Evolutionary conservation across 1,140 invertebrate species (phyloP), one percentile per base, ranked within the genome.

Genomic region (Diorhabda elongata): DNA sequence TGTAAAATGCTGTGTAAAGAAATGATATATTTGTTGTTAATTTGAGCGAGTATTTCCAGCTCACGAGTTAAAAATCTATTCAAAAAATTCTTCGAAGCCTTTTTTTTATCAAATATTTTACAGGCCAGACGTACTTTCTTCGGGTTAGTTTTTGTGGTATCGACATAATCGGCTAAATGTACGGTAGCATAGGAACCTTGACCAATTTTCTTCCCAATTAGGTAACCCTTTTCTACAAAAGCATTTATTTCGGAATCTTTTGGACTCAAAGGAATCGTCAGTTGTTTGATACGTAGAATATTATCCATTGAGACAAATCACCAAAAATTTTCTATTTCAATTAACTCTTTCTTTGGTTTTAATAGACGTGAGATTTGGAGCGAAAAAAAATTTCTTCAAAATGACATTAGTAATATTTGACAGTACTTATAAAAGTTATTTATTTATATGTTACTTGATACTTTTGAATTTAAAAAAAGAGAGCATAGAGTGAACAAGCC

Each of bases 41-140:
- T 90, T 81, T 92, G 91, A 4, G 91, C 93, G 70, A 96, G 83
- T 72, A 97, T 94, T 67, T 96, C 90, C 61, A 97, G 83, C 84
- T 98, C 95, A 44, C 95, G 87, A 8, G 94, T 93, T 77, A 97
- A 92, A 82, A 97, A 96, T 80, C 95, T 95, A 69, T 93, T 88
- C 69, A 93, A 85, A 82, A 95, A 96, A 80, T 96, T 92, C 41
- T 84, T 83, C 2, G 93, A 92, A 3, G 92, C 92, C 80, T 92
- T 92, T 67, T 90, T 88, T 75, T 92, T 92, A 77, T 95, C 91
- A 74, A 95, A 94, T 74, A 96, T 94, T 83, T 97, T 97, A 78
- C 94, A 94, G 2, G 95, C 95, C 52, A 96, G 82, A 71, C 87
- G 86, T 80, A 90, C 87, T 66, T 86, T 86, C 73, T 89, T 90